Evolutionary conservation across 2,888 invertebrate species (phyloP), one percentile per base, ranked within the genome.

Genomic region (Gortyna flavago): DNA sequence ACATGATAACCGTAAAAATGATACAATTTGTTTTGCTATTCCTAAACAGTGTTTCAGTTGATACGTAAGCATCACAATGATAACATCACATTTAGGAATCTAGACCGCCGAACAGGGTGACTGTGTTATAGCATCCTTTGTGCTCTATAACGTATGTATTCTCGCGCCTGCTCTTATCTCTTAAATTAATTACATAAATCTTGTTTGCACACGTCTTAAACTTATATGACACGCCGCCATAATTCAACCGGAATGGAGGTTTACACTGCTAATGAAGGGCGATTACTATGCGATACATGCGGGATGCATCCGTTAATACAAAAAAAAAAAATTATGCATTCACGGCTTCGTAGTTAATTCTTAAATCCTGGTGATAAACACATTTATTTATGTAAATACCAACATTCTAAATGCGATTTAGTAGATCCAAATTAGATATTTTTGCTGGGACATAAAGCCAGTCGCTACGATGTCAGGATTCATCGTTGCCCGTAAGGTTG

Each of bases 151-250:
- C 93, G 93, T 93, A 94, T 93, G 93, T 94, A 93, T 93, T 93
- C 92, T 91, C 93, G 92, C 93, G 92, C 90, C 91, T 92, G 95
- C 93, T 95, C 96, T 96, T 96, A 96, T 96, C 96, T 95, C 93
- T 94, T 94, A 96, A 96, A 96, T 96, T 96, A 96, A 96, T 96
- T 96, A 96, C 96, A 96, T 96, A 96, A 96, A 96, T 96, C 96
- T 96, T 96, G 96, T 96, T 96, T 96, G 95, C 95, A 95, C 94
- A 95, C 95, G 95, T 96, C 96, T 96, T 95, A 96, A 96, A 95
- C 96, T 95, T 95, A 95, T 95, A 95, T 96, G 95, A 96, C 95
- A 94, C 92, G 93, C 90, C 91, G 94, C 96, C 93, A 96, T 96
- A 96, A 96, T 93, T 96, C 95, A 96, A 94, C 93, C 93, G 90